Evolutionary conservation across 2,113 vertebrate genomes (phyloP).

Genomic region (Datnioides undecimradiatus): DNA sequence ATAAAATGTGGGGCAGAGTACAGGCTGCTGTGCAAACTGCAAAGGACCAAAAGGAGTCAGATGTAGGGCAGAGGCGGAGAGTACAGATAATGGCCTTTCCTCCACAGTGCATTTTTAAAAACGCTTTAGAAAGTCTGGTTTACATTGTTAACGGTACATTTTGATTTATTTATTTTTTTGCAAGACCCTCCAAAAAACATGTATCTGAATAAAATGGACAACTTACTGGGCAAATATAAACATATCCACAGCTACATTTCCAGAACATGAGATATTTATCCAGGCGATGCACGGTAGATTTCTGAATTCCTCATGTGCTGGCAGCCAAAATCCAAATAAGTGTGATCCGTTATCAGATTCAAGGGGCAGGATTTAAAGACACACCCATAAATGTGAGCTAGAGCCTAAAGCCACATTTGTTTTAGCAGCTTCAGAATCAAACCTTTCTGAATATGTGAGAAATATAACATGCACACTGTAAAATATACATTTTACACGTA

Average conservation of each 20-base stretch:
- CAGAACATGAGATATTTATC: not conserved
- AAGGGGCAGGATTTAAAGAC: conserved; percentile 17
- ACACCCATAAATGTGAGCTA: conserved; percentile 28
- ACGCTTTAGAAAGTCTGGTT: not conserved
- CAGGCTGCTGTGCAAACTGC: conserved; percentile 43
- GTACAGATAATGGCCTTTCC: conserved; percentile 9
- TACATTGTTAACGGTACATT: not conserved
- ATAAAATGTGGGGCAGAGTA: conserved; percentile 63
- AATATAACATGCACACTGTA: not conserved
- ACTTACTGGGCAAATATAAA: not conserved
- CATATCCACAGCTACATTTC: not conserved
- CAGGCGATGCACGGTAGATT: not conserved
- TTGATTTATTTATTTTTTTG: no score
- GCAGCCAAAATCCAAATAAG: not conserved
- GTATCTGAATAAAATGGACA: not conserved
- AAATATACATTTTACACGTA: no score
- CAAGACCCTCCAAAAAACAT: not conserved
- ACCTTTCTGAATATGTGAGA: not conserved
- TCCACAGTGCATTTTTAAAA: not conserved
- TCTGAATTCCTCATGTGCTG: not conserved
- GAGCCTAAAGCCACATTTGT: conserved; percentile 9
- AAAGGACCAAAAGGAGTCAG: conserved; percentile 29
- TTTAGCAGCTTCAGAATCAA: not conserved
- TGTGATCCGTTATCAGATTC: conserved; percentile 12
- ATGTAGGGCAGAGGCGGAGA: conserved; percentile 70